Base-by-base conservation (phyloP, 1,140 invertebrate genomes). In the Pseudomyrmex cubaensis region DNA sequence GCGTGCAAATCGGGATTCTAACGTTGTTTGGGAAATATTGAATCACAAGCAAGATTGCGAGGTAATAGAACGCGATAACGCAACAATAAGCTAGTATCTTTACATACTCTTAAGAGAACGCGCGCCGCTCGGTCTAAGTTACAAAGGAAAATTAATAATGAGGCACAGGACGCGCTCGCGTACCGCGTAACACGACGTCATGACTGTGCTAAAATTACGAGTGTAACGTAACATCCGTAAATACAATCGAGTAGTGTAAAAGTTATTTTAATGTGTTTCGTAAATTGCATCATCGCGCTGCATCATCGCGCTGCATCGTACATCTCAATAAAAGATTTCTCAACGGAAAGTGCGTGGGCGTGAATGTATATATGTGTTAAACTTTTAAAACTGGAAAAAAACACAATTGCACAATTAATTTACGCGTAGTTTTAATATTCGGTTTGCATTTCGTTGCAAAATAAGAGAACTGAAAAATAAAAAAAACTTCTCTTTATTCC, bases 71-170 rank as follows among this genome's bases (percentile, higher is more conserved):
- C n/a, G 22, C 54, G 76, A 72, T 80, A 80, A 80, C 76, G 76
- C 44, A 72, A 80, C 76, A 72, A 80, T 59, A 80, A 70, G 66
- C 54, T 8, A 35, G 76, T 80, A 80, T 80, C 76, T 72, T 80
- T 80, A 80, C 54, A 80, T 10, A 54, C 46, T 80, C 15, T 80
- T 70, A 80, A 80, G 54, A 72, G 66, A 35, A 35, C 22, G 15
- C 20, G 76, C 20, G 76, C 20, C 63, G 44, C 2, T 69, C 22
- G 46, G 56, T 59, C 20, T 22, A 61, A 72, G 7, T 61, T 59
- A 72, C 54, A 80, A 59, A 59, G 66, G 56, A 56, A 57, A 86
- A 86, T 86, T 82, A 87, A 86, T 83, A 82, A 86, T 4, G 44
- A 75, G 8, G 2, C 35, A 25, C 35, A 25, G 8, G 48, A 35